A percentile compares a stretch with the other conserved stretches of the same genome.
phyloP scores from a whole-genome alignment of 2,113 vertebrate species.

The Brachyhypopomus occidentalis region DNA sequence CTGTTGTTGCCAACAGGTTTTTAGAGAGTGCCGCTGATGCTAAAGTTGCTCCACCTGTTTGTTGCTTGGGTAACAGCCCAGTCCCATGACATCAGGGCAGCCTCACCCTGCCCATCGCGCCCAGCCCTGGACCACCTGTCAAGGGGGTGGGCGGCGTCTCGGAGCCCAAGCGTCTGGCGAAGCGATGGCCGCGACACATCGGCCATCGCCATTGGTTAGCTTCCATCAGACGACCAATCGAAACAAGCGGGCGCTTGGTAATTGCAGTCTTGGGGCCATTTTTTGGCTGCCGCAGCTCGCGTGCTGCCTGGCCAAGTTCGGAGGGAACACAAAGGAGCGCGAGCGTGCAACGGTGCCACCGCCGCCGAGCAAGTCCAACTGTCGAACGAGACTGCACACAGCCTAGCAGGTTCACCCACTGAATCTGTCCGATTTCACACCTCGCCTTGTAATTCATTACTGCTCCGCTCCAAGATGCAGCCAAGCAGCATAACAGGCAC shows the following conservation, averaged over 20 bases:
- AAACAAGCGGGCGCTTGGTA: slow-evolving; percentile 63
- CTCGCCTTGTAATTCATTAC: slow-evolving; percentile 11
- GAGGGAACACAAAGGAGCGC: slow-evolving; percentile 49
- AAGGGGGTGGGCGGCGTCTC: slow-evolving; percentile 33
- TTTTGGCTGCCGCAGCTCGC: slow-evolving; percentile 38
- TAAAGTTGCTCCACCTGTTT: no score
- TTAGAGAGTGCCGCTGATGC: no score
- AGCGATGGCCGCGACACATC: slow-evolving; percentile 44
- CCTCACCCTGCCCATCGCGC: no score
- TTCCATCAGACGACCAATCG: slow-evolving; percentile 62
- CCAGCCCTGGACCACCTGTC: not conserved
- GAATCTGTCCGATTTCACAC: slow-evolving; percentile 23
- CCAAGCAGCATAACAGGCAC: not conserved
- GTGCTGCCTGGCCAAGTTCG: slow-evolving; percentile 42
- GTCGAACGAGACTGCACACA: slow-evolving; percentile 9
- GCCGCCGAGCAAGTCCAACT: slow-evolving; percentile 20
- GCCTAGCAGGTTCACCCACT: slow-evolving; percentile 20
- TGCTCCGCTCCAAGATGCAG: not conserved
- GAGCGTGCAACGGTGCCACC: not conserved
- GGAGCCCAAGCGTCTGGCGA: slow-evolving; percentile 50
- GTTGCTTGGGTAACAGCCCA: no score
- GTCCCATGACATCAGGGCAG: no score
- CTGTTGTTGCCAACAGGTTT: no score
- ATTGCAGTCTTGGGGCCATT: slow-evolving; percentile 48
- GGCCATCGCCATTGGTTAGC: slow-evolving; percentile 45